These are phyloP conservation scores for Leptosomus discolor DNA, from an alignment of 2,113 vertebrate species.

Conservation along the genomic window DNA sequence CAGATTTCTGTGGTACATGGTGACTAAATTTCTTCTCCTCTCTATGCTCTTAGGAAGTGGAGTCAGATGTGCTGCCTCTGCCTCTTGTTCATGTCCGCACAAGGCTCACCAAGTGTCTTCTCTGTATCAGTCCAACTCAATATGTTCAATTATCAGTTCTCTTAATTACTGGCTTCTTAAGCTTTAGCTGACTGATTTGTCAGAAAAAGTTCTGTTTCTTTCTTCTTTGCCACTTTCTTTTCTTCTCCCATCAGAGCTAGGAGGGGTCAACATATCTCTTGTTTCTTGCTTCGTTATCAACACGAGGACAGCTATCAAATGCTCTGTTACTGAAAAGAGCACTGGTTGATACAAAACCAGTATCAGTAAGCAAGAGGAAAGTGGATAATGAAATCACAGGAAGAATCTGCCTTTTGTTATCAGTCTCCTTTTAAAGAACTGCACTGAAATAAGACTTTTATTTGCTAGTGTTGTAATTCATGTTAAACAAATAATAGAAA, in stretches of 20 bases:
- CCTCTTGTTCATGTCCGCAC: not conserved
- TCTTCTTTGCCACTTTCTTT: not conserved
- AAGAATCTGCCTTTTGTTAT: not conserved
- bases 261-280: not conserved
- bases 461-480: not conserved
- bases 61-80: not conserved
- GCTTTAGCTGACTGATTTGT: not conserved
- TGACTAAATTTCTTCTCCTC: not conserved
- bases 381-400: not conserved
- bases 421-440: not conserved
- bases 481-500: not conserved
- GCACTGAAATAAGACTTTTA: not conserved
- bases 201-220: not conserved
- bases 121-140: not conserved
- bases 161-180: not conserved
- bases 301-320: not conserved
- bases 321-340: not conserved
- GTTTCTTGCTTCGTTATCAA: not conserved
- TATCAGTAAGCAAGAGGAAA: not conserved
- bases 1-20: not conserved
- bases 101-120: not conserved
- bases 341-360: not conserved
- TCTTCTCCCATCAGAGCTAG: not conserved
- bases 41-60: not conserved
- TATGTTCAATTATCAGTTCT: not conserved